A percentile compares a stretch with the other conserved stretches of the same genome.
Evolutionary conservation across 2,113 vertebrate species (phyloP).

Genomic region (Bucco capensis): DNA sequence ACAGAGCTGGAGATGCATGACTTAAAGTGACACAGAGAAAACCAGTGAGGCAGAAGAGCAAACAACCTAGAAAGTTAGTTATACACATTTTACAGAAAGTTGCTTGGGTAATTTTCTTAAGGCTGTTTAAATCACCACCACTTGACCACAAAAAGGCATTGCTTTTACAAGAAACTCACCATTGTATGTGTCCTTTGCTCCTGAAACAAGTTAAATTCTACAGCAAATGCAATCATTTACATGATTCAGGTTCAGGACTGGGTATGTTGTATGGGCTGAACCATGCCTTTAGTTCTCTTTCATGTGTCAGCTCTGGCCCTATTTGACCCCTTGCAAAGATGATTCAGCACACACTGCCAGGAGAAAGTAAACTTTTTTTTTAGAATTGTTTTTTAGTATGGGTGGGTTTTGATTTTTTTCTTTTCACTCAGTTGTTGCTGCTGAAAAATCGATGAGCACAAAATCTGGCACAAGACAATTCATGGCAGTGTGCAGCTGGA

Average conservation of each 20-base stretch:
- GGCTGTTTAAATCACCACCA: background rate
- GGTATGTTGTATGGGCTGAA: background rate
- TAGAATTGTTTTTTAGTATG: background rate
- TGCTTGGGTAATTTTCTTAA: background rate
- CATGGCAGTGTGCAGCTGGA: background rate
- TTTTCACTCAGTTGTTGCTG: background rate
- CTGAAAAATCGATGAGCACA: background rate
- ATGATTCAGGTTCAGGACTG: background rate
- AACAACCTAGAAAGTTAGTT: background rate
- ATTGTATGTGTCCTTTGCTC: background rate
- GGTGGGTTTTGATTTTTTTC: fast-evolving
- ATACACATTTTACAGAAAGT: background rate
- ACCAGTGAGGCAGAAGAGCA: background rate
- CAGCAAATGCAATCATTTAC: background rate
- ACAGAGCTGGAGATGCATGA: fast-evolving
- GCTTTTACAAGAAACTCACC: background rate
- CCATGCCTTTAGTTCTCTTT: background rate
- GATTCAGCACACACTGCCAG: background rate
- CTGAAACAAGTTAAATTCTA: background rate
- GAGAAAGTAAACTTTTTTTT: background rate
- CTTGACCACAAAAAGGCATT: background rate
- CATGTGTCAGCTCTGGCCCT: background rate
- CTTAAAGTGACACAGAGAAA: background rate
- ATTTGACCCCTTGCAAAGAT: background rate
- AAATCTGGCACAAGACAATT: background rate